Percentiles rank a stretch among this genome's conserved stretches.
phyloP scores from a whole-genome alignment of 2,113 vertebrate genomes.

The Microtus montanus region DNA sequence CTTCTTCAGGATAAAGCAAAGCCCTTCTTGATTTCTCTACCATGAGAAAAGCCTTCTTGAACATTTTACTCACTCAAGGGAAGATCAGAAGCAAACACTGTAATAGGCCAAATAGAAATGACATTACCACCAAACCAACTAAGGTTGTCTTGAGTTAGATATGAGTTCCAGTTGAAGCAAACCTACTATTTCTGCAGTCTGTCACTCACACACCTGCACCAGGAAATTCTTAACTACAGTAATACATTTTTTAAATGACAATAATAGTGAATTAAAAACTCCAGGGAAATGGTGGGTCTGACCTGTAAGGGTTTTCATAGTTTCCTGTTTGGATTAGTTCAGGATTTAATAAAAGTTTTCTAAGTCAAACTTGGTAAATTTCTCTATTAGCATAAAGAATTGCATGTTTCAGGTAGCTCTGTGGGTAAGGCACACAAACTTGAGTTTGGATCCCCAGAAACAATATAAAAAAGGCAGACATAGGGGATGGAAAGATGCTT shows the following conservation, averaged over 20 bases:
- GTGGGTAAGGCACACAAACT: background rate
- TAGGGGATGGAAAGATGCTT: background rate
- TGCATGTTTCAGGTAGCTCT: background rate
- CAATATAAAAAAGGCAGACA: background rate
- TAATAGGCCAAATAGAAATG: constrained; percentile 46
- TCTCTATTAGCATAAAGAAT: background rate
- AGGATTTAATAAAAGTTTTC: constrained; percentile 1
- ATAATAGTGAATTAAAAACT: background rate
- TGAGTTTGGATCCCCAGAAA: background rate
- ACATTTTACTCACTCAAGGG: background rate
- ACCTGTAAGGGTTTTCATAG: background rate
- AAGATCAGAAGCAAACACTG: constrained; percentile 12
- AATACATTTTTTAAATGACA: background rate
- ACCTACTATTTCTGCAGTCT: background rate
- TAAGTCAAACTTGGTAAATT: background rate
- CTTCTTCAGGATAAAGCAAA: background rate
- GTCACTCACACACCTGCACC: background rate
- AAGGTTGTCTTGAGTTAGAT: background rate
- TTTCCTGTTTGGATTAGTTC: constrained; percentile 43
- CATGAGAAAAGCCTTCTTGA: constrained; percentile 21
- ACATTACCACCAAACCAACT: constrained; percentile 5
- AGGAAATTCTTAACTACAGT: background rate
- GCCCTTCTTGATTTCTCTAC: constrained; percentile 31
- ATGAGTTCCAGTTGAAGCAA: background rate
- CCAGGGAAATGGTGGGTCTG: background rate